Conservation (phyloP, 2,888 invertebrate genomes). For the Sarcophaga variegata region DNA sequence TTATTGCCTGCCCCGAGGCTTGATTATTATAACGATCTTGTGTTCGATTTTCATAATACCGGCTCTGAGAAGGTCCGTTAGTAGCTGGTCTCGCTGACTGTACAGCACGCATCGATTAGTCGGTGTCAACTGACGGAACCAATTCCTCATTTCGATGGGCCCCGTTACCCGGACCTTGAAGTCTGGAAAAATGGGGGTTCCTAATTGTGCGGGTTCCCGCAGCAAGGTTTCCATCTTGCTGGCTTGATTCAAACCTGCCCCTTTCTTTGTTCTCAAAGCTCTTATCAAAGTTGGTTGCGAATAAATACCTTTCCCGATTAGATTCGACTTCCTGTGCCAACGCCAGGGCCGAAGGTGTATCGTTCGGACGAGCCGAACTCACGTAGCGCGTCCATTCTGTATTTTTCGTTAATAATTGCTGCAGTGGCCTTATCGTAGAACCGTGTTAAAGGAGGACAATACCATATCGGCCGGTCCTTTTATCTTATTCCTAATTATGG, state of each 20-base stretch:
- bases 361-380: conserved; percentile 41
- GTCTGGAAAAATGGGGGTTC: conserved; percentile 19
- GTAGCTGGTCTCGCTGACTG: not conserved
- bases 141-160: conserved; percentile 23
- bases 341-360: conserved; percentile 46
- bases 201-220: conserved; percentile 1
- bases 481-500: conserved; percentile 53
- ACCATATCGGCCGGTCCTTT: conserved; percentile 7
- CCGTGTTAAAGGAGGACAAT: conserved; percentile 10
- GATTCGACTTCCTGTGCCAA: conserved; percentile 45
- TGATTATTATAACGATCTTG: conserved; percentile 25
- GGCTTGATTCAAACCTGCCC: not conserved
- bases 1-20: conserved; percentile 26
- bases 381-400: conserved; percentile 62
- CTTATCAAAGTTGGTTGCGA: conserved; percentile 46
- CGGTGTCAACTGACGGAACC: not conserved
- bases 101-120: conserved; percentile 8
- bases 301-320: conserved; percentile 47
- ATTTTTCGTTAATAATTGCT: conserved; percentile 65
- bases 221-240: not conserved
- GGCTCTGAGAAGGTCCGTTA: too few species aligned
- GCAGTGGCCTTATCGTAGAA: conserved; percentile 48
- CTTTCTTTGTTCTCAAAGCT: conserved; percentile 2
- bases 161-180: conserved; percentile 13
- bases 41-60: not conserved